These are phyloP conservation scores for Parasteatoda tepidariorum DNA, from an alignment of 1,140 invertebrate genomes.

Conservation along the genomic window DNA sequence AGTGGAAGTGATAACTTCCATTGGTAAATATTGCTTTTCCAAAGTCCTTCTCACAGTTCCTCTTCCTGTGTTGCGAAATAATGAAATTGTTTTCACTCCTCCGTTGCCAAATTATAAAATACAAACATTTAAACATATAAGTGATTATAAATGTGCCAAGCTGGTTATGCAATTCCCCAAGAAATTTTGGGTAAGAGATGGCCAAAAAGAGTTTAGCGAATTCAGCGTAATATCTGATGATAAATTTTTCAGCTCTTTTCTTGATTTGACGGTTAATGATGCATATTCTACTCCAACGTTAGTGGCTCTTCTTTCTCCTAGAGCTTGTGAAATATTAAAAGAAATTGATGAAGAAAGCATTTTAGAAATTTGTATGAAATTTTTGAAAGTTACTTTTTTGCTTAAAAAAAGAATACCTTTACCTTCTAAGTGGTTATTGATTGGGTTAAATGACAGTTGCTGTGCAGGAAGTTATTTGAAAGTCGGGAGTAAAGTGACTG, in stretches of 20 bases:
- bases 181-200: conserved; percentile 68
- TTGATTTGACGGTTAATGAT: conserved; percentile 17
- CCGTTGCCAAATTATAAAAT: conserved; percentile 68
- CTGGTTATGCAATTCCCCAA: conserved; percentile 69
- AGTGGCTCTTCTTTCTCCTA: not conserved
- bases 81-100: conserved; percentile 68
- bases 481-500: conserved; percentile 66
- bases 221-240: conserved; percentile 33
- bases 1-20: conserved; percentile 63
- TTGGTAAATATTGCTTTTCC: conserved; percentile 61
- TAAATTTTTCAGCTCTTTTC: conserved; percentile 12
- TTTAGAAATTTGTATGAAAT: conserved; percentile 62
- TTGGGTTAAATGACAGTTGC: conserved; percentile 68
- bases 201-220: conserved; percentile 66
- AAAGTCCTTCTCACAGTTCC: conserved; percentile 69
- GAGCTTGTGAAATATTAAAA: not conserved
- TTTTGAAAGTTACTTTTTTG: conserved; percentile 24
- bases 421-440: conserved; percentile 68
- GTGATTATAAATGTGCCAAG: conserved; percentile 71
- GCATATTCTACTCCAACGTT: conserved; percentile 15
- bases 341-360: conserved; percentile 18
- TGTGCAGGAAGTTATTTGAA: conserved; percentile 71
- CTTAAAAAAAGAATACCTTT: conserved; percentile 64
- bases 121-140: conserved; percentile 67
- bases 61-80: conserved; percentile 68